A percentile compares a stretch with the other conserved stretches of the same genome.
phyloP scores from a whole-genome alignment of 2,113 vertebrate genomes.

The Eulemur macaco region DNA sequence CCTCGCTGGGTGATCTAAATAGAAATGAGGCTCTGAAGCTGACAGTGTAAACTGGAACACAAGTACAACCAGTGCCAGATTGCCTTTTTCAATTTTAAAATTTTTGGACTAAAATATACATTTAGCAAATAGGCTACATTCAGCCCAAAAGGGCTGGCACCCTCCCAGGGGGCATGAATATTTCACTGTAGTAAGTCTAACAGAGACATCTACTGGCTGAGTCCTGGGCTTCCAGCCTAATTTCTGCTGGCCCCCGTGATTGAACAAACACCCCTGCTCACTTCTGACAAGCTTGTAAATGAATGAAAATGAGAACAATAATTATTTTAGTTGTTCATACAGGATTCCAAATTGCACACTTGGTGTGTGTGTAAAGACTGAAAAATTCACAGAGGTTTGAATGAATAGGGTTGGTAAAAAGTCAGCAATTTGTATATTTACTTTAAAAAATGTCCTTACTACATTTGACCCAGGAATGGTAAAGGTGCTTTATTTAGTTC shows the following conservation, averaged over 20 bases:
- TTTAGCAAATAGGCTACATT: background rate
- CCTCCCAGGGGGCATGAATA: background rate
- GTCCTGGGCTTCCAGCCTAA: background rate
- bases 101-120: slow-evolving; percentile 17
- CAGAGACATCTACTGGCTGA: slow-evolving; percentile 81
- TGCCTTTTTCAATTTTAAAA: slow-evolving; percentile 18
- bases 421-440: background rate
- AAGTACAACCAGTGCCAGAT: background rate
- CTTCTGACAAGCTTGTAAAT: slow-evolving; percentile 17
- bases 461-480: background rate
- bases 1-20: background rate
- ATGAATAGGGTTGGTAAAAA: background rate
- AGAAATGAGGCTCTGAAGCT: background rate
- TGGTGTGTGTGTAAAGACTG: background rate
- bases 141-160: background rate
- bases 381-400: background rate
- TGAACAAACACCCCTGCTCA: background rate
- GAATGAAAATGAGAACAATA: background rate
- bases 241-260: fast-evolving
- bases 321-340: background rate
- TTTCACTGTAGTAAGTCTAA: slow-evolving; percentile 28
- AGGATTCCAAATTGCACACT: background rate
- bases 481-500: slow-evolving; percentile 47
- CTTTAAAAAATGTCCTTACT: background rate
- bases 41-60: slow-evolving; percentile 18